phyloP scores from a whole-genome alignment of 2,797 vertebrate species.

The Pseudomugil tenellus region DNA sequence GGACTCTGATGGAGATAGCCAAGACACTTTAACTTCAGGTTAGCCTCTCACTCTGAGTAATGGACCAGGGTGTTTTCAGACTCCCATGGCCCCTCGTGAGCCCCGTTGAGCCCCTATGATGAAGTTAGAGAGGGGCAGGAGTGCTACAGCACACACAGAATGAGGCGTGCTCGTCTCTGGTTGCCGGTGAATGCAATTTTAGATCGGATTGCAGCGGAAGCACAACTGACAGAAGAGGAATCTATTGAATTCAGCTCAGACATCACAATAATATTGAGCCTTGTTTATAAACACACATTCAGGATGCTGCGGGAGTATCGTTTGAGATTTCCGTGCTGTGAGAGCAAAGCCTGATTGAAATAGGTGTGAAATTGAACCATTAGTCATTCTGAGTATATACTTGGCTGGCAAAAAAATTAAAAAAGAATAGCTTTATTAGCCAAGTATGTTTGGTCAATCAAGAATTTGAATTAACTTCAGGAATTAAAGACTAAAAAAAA shows the following conservation, averaged over 20 bases:
- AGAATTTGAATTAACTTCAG: no score
- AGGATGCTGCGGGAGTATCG: constrained; percentile 68
- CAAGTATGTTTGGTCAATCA: background rate
- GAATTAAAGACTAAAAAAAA: no score
- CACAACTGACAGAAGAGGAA: constrained; percentile 74
- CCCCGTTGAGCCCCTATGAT: constrained; percentile 71
- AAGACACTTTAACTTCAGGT: constrained; percentile 76
- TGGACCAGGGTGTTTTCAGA: constrained; percentile 78
- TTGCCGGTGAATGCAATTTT: constrained; percentile 79
- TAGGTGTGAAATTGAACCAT: constrained; percentile 19
- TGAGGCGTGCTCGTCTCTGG: constrained; percentile 69
- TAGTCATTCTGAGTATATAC: background rate
- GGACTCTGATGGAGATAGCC: constrained; percentile 73
- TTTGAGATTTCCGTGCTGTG: constrained; percentile 29
- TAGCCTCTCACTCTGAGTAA: constrained; percentile 75
- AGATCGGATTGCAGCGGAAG: constrained; percentile 79
- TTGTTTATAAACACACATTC: constrained; percentile 81
- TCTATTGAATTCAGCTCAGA: constrained; percentile 82
- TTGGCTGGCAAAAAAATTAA: background rate
- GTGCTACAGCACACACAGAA: constrained; percentile 39
- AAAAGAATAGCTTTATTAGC: background rate
- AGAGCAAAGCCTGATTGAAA: constrained; percentile 11
- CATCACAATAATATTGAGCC: constrained; percentile 82
- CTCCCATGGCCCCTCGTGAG: constrained; percentile 70
- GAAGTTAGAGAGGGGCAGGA: constrained; percentile 76